Percentiles rank a stretch among this genome's conserved stretches.
Conservation (phyloP, 2,113 vertebrate species). For the Aldabrachelys gigantea region DNA sequence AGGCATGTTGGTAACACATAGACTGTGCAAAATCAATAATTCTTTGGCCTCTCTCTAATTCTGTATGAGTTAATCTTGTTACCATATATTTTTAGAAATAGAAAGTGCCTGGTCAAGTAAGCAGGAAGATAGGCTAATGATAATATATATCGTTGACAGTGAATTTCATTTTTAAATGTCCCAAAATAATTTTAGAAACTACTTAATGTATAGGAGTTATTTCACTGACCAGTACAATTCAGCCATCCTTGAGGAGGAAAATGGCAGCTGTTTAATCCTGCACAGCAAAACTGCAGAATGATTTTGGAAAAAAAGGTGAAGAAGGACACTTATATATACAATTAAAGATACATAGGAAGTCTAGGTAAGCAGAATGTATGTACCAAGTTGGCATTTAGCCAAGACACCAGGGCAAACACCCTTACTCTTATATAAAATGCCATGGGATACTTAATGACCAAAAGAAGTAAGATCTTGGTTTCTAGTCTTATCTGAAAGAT, state of each 20-base stretch:
- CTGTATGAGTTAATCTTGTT: background rate
- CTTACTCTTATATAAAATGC: rapidly evolving
- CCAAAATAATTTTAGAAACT: background rate
- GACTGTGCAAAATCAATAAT: background rate
- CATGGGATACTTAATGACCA: background rate
- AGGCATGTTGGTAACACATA: background rate
- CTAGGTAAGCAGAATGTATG: background rate
- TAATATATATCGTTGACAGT: background rate
- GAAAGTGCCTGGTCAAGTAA: background rate
- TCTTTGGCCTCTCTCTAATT: background rate
- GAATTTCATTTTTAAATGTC: background rate
- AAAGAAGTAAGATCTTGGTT: background rate
- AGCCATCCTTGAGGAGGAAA: rapidly evolving
- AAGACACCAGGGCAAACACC: background rate
- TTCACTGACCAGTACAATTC: background rate
- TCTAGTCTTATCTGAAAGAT: background rate
- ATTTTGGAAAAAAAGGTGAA: rapidly evolving
- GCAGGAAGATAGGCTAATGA: background rate
- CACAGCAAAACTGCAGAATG: background rate
- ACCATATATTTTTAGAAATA: background rate
- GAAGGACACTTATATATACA: background rate
- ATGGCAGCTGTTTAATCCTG: background rate
- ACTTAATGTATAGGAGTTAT: background rate
- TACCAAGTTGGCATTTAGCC: background rate
- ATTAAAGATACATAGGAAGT: background rate